A percentile compares a stretch with the other conserved stretches of the same genome.
Evolutionary conservation across 2,888 invertebrate genomes (phyloP).

Genomic region (Calameuta idolon): DNA sequence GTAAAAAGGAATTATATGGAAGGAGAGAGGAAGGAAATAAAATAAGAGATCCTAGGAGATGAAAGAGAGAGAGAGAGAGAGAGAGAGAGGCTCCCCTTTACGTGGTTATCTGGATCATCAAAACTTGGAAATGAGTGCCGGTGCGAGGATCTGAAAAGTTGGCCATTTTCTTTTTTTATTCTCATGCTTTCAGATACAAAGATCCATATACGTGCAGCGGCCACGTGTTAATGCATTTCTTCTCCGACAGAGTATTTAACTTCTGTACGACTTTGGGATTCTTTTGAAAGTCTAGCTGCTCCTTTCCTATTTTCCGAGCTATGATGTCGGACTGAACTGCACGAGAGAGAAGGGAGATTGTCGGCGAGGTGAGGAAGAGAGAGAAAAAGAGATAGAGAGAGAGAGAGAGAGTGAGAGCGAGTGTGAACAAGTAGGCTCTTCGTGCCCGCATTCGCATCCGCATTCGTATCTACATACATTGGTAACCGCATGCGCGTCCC

Average conservation of each 20-base stretch:
- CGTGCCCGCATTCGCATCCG: not conserved
- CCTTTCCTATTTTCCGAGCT: not conserved
- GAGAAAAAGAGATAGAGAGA: slow-evolving; percentile 19
- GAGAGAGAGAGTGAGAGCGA: slow-evolving; percentile 20
- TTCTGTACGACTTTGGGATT: not conserved
- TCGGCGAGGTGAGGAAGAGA: not conserved
- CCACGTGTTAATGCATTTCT: not conserved
- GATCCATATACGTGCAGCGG: not conserved
- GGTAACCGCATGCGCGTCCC: not conserved
- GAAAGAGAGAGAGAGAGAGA: not conserved
- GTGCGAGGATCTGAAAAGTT: not conserved
- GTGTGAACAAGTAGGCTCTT: not conserved
- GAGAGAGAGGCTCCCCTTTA: not conserved
- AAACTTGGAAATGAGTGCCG: not conserved
- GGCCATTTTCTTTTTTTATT: not conserved
- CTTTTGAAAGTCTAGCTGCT: not conserved
- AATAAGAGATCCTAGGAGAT: not conserved
- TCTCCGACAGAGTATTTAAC: not conserved
- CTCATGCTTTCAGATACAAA: not conserved
- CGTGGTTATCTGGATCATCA: not conserved
- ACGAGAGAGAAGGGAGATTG: not conserved
- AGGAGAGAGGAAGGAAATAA: not conserved
- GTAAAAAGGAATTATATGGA: slow-evolving; percentile 4
- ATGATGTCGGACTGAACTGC: not conserved
- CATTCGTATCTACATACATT: not conserved